A percentile compares a stretch with the other conserved stretches of the same genome.
Conservation (phyloP, 1,140 invertebrate species). For the Trinorchestia longiramus region DNA sequence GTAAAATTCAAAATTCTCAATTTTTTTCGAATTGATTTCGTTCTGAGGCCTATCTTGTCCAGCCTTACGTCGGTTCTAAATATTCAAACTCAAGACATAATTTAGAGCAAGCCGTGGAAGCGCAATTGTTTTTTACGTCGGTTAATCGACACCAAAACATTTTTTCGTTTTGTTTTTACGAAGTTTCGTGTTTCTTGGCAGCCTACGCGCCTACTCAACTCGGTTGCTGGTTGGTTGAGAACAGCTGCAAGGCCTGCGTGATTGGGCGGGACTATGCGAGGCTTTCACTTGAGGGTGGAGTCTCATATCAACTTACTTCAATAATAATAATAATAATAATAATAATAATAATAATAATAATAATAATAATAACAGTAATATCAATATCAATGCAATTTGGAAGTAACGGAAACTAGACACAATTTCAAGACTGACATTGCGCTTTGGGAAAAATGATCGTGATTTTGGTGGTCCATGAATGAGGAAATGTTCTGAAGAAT, state of each 20-base stretch:
- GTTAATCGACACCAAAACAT: constrained; percentile 1
- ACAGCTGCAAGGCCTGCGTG: too few species aligned
- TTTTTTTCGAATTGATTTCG: not conserved
- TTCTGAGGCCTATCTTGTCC: not conserved
- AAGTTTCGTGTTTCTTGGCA: not conserved
- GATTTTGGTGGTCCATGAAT: not conserved
- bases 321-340: not conserved
- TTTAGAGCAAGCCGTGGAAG: not conserved
- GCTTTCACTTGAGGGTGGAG: not conserved
- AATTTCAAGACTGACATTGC: not conserved
- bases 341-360: too few species aligned
- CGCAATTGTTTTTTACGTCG: not conserved
- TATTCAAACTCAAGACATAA: not conserved
- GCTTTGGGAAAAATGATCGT: not conserved
- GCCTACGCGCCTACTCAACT: not conserved
- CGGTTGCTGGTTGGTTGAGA: not conserved
- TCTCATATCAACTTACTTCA: not conserved
- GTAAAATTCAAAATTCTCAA: not conserved
- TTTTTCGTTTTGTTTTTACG: not conserved
- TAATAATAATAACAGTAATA: too few species aligned
- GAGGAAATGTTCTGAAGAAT: not conserved
- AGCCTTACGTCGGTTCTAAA: not conserved
- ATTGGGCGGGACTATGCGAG: not conserved
- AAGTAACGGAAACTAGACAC: not conserved
- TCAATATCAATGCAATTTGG: not conserved